Evolutionary conservation across 2,113 vertebrate species (phyloP).

Genomic region (Oncorhynchus gorbuscha): DNA sequence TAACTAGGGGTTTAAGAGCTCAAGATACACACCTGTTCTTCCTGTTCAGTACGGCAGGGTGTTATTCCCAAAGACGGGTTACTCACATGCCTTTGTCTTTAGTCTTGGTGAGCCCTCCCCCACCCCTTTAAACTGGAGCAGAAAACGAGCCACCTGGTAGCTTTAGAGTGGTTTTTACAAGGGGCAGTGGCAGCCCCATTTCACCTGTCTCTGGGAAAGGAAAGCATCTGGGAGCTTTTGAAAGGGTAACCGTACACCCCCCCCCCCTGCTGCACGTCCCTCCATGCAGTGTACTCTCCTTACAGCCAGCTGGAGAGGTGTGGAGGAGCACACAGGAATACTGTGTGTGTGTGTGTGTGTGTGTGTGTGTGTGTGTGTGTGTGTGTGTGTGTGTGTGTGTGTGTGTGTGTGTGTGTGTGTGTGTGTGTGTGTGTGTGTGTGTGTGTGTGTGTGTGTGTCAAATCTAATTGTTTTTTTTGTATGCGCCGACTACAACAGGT

Average conservation of each 20-base stretch:
- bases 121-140: background rate
- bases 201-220: constrained; percentile 35
- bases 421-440: constrained; percentile 22
- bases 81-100: constrained; percentile 29
- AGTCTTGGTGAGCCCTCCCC: constrained; percentile 6
- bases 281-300: constrained; percentile 36
- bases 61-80: constrained; percentile 5
- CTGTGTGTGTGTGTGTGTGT: constrained; percentile 24
- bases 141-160: constrained; percentile 44
- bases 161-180: constrained; percentile 48
- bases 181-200: constrained; percentile 18
- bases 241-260: constrained; percentile 50
- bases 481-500: too few species aligned
- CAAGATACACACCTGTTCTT: too few species aligned
- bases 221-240: constrained; percentile 21
- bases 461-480: too few species aligned
- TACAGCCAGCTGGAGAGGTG: constrained; percentile 51
- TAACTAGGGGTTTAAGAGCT: background rate
- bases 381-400: constrained; percentile 16
- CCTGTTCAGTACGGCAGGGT: background rate
- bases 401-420: constrained; percentile 20
- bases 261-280: constrained; percentile 39
- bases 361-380: constrained; percentile 22
- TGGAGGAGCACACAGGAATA: constrained; percentile 31
- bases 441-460: constrained; percentile 18